Conservation (phyloP, 2,888 invertebrate genomes). For the Lycophotia porphyrea region DNA sequence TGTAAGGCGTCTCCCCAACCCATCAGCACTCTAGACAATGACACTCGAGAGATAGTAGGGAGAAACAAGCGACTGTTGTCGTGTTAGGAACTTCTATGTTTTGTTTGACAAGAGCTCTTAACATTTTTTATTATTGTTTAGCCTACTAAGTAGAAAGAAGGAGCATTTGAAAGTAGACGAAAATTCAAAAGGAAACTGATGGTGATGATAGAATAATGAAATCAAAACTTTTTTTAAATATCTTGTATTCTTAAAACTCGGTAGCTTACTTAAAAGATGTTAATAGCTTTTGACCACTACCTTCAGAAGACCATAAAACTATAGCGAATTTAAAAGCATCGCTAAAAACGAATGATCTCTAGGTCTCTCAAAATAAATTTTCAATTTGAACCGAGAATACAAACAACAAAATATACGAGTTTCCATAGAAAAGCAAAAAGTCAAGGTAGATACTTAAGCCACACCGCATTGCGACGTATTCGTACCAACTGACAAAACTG, state of each 20-base stretch:
- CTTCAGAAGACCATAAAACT: background rate
- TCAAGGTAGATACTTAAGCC: slow-evolving; percentile 21
- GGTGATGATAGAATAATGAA: background rate
- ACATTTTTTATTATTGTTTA: slow-evolving; percentile 27
- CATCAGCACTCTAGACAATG: slow-evolving; percentile 43
- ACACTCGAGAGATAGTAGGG: slow-evolving; percentile 42
- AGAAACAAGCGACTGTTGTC: slow-evolving; percentile 40
- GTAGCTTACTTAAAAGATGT: background rate
- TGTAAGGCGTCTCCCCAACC: slow-evolving; percentile 8
- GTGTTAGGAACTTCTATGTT: slow-evolving; percentile 10
- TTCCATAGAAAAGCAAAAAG: slow-evolving; percentile 11
- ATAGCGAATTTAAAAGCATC: background rate
- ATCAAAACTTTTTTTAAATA: background rate
- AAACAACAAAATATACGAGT: slow-evolving; percentile 3
- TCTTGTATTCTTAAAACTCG: background rate
- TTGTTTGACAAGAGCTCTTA: slow-evolving; percentile 21
- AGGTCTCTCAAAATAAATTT: slow-evolving; percentile 6
- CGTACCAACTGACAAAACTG: slow-evolving; percentile 10
- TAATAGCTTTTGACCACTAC: background rate
- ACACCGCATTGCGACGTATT: slow-evolving; percentile 45
- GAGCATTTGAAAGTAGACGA: background rate
- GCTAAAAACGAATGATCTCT: background rate
- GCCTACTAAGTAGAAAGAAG: background rate
- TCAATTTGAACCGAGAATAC: background rate
- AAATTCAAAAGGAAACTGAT: background rate